phyloP scores from a whole-genome alignment of 2,797 vertebrate genomes.

The Spea hammondii region DNA sequence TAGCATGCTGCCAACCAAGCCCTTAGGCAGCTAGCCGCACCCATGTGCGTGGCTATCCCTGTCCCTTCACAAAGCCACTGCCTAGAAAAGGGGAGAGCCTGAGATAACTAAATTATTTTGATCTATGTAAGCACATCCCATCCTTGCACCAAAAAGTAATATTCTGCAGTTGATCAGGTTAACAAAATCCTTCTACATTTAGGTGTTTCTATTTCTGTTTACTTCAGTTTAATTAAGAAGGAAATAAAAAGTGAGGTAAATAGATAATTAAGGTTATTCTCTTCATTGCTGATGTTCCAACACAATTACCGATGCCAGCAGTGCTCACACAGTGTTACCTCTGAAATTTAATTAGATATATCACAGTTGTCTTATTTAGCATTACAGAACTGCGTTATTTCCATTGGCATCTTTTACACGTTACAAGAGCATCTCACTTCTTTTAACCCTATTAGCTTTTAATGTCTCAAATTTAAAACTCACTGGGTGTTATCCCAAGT shows the following conservation, averaged over 20 bases:
- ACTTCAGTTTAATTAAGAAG: conserved; percentile 50
- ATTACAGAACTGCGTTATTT: conserved; percentile 18
- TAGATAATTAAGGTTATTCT: conserved; percentile 50
- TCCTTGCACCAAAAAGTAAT: too few species aligned
- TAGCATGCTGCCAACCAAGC: too few species aligned
- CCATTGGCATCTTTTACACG: conserved; percentile 22
- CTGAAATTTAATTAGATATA: conserved; percentile 46
- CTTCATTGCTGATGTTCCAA: conserved; percentile 41
- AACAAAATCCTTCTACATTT: background rate
- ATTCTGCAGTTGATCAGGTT: too few species aligned
- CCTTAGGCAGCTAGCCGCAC: too few species aligned
- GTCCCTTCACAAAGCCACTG: too few species aligned
- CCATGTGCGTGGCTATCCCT: too few species aligned
- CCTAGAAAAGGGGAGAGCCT: too few species aligned
- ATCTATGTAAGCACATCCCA: too few species aligned
- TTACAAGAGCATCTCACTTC: background rate
- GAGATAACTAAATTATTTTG: too few species aligned
- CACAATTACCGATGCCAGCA: conserved; percentile 46
- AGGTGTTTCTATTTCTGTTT: conserved; percentile 33
- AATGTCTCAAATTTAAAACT: background rate
- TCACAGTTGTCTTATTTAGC: conserved; percentile 40
- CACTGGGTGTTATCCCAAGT: background rate
- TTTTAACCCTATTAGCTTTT: conserved; percentile 10
- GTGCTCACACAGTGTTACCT: conserved; percentile 45
- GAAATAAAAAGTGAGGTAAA: conserved; percentile 51